Base-by-base conservation (phyloP, 2,888 invertebrate species). In the Chromoteleia sp. region DNA sequence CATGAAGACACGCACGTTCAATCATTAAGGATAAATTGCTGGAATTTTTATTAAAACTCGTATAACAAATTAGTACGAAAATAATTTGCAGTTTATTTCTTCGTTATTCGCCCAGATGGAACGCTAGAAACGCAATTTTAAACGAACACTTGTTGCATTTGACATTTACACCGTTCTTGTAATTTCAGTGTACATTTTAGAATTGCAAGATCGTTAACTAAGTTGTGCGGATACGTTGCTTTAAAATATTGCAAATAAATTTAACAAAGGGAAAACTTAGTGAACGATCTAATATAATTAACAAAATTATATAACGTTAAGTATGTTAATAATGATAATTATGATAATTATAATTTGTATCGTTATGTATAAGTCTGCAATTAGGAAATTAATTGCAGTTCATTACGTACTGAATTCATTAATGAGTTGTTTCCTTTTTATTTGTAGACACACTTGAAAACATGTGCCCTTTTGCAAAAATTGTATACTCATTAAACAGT, bases 71-170 rank as follows among this genome's bases (percentile, higher is more conserved):
- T 29, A 67, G 41, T 52, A 25, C 30, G 15, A 52, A 52, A 41
- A 52, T 67, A 17, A 41, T 67, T 67, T 67, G 25, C 41, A 15
- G 30, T 39, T 21, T 67, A 54, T 25, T 39, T 52, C 39, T 54
- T 39, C 10, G 41, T 25, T 29, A 58, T 21, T 41, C 67, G 52
- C 41, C 39, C 52, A 29, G 19, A 41, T 73, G 52, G 17, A 59
- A 41, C n/a, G 21, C 30, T 36, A 50, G 39, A 59, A 59, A 59
- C 29, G 43, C 48, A 36, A 58, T 52, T 75, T 67, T 17, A 52
- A 59, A 65, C 43, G 39, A 65, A 65, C 65, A 75, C 74, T 65
- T 75, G 65, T 75, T 75, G 61, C 56, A 65, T 75, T 75, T 48
- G 29, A 65, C 36, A 74, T 65, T 74, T 74, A 56, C 56, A 74